These are phyloP conservation scores for Coremacera marginata DNA, from an alignment of 2,888 invertebrate genomes.

Conservation along the genomic window DNA sequence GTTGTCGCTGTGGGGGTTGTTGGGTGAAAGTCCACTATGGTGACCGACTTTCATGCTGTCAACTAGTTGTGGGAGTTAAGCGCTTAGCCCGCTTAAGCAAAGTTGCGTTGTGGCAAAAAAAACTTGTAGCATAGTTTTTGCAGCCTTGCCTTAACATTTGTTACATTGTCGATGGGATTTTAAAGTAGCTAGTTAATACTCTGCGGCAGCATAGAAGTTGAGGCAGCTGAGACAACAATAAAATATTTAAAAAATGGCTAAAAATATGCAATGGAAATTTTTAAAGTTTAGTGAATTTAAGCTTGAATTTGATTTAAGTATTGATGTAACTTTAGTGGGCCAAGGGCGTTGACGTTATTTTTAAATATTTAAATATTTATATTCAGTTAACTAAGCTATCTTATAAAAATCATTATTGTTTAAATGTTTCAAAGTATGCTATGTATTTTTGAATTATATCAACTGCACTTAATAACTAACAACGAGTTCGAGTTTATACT, in stretches of 20 bases:
- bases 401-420: no score
- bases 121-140: slow-evolving; percentile 20
- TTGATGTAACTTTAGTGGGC: no score
- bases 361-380: no score
- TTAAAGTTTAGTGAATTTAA: neutral
- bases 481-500: no score
- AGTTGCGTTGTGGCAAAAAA: neutral
- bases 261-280: neutral
- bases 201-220: neutral
- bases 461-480: no score
- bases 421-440: no score
- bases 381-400: no score
- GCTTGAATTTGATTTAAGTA: neutral
- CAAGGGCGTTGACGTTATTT: no score
- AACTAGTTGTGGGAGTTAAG: slow-evolving; percentile 24
- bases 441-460: no score
- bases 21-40: slow-evolving; percentile 9
- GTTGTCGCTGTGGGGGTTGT: neutral
- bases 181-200: slow-evolving; percentile 31
- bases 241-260: slow-evolving; percentile 5
- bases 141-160: slow-evolving; percentile 2
- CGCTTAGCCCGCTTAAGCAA: slow-evolving; percentile 51
- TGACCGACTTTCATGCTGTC: slow-evolving; percentile 29
- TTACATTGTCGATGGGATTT: slow-evolving; percentile 15
- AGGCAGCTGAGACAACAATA: neutral